These are phyloP conservation scores for Argyrosomus japonicus DNA, from an alignment of 2,113 vertebrate species.

Conservation along the genomic window DNA sequence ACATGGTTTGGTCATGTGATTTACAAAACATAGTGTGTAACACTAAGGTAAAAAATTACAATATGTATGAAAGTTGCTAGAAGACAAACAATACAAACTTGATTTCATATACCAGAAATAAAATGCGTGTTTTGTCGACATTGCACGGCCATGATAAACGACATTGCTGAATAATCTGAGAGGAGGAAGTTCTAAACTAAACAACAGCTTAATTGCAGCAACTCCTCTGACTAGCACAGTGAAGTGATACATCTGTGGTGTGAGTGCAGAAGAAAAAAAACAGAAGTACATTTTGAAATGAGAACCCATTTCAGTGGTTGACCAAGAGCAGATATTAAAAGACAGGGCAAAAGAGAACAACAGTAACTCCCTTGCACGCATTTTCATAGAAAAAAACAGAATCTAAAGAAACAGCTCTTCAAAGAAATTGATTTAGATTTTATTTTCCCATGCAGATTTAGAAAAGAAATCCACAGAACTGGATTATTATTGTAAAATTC, in stretches of 20 bases:
- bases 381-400: background rate
- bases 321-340: background rate
- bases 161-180: background rate
- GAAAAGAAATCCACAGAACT: background rate
- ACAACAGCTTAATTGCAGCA: background rate
- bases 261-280: constrained; percentile 9
- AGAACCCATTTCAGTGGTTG: constrained; percentile 41
- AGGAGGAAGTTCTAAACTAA: constrained; percentile 22
- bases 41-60: background rate
- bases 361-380: background rate
- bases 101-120: background rate
- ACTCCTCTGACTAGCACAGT: background rate
- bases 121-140: background rate
- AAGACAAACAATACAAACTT: background rate
- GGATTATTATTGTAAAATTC: constrained; percentile 32
- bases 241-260: constrained; percentile 34
- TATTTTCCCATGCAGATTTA: constrained; percentile 44
- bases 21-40: background rate
- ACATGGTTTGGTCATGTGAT: background rate
- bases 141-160: background rate
- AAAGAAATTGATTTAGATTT: constrained; percentile 25
- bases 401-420: background rate
- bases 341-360: background rate
- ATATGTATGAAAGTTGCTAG: background rate
- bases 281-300: constrained; percentile 60